Conservation (phyloP, 2,113 vertebrate genomes). For the Erpornis zantholeuca region DNA sequence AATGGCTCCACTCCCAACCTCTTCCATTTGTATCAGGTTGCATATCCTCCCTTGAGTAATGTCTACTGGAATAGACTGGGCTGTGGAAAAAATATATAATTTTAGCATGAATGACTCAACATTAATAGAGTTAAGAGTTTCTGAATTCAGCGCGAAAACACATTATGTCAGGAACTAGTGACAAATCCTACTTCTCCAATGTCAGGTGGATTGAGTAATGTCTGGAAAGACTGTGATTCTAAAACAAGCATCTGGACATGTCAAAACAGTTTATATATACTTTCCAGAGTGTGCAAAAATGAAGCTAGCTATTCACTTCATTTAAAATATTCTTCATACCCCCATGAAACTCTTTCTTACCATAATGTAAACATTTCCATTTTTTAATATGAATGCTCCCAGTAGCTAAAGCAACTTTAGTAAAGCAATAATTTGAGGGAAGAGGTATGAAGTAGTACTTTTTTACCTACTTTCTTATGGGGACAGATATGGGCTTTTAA, state of each 20-base stretch:
- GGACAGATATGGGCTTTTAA: background rate
- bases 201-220: constrained; percentile 56
- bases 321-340: background rate
- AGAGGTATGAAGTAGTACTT: background rate
- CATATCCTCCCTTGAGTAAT: background rate
- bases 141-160: constrained; percentile 41
- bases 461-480: background rate
- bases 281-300: constrained; percentile 15
- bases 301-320: background rate
- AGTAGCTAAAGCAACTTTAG: background rate
- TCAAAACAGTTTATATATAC: constrained; percentile 42
- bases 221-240: constrained; percentile 47
- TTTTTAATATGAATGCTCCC: background rate
- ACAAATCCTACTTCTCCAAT: constrained; percentile 31
- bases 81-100: constrained; percentile 4
- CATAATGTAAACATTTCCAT: background rate
- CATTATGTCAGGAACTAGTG: constrained; percentile 22
- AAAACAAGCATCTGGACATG: constrained; percentile 15
- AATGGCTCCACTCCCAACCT: background rate
- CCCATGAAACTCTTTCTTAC: background rate
- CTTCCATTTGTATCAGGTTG: background rate
- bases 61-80: background rate
- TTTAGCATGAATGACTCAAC: constrained; percentile 1
- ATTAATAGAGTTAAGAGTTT: background rate
- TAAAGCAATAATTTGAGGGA: background rate